Evolutionary conservation across 2,113 vertebrate genomes (phyloP), one percentile per base, ranked within the genome.

Genomic region (Bothrops jararaca): DNA sequence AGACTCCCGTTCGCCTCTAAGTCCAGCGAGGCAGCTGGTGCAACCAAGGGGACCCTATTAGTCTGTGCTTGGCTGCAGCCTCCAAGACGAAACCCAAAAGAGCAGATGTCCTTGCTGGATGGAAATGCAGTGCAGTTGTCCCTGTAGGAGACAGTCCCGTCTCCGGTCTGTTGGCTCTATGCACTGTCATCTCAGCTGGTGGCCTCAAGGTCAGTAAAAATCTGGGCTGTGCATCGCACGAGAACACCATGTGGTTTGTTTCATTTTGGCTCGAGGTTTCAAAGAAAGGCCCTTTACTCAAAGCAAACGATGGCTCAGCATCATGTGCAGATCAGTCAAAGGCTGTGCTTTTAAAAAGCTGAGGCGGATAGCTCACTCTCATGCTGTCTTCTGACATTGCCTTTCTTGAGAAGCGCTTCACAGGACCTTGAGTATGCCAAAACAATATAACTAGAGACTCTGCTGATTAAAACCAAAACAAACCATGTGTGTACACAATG

Each of bases 211-310:
- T 34, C 18, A 74, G 15, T 34, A 74, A 13, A 74, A 34, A 74
- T 34, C n/a, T 34, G 64, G n/a, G n/a, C 13, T 5, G 0, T 6
- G 29, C 12, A 15, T n/a, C 0, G 5, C n/a, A 74, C 2, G 5
- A 74, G 34, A 20, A 34, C 69, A 18, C 34, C 5, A 20, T 3
- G 69, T 18, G 15, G 69, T 2, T 39, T 74, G 69, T 74, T 34
- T 34, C 1, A 0, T 7, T 34, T 5, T 74, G 69, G 69, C 69
- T 20, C 2, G 34, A 34, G n/a, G 2, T 34, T 74, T 34, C 34
- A 15, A 34, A 34, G 15, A 74, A 18, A 18, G 69, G 5, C 15
- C 0, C 2, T 74, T 34, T 34, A 18, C 15, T 74, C 48, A n/a
- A 69, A 69, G 13, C 29, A 15, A 69, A n/a, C 0, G 1, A 29